Base-by-base conservation (phyloP, 2,888 invertebrate genomes). In the Yponomeuta plumbellus region DNA sequence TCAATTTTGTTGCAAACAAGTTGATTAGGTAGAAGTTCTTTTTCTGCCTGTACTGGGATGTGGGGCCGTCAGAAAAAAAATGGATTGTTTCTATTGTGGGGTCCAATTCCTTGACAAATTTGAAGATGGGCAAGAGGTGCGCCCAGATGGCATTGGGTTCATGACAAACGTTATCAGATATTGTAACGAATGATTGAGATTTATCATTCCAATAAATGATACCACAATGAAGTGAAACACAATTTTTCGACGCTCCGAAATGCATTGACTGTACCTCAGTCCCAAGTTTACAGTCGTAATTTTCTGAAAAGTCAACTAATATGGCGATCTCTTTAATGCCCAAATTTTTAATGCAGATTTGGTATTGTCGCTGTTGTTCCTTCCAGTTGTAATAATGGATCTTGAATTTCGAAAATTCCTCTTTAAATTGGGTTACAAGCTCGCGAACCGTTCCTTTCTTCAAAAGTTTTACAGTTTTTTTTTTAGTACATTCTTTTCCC, bases 1-100 rank as follows among this genome's bases (percentile, higher is more conserved):
- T 44, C 4, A 66, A 44, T 66, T 68, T 68, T 22, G 40, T 20
- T 17, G 66, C 66, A 39, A 68, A 68, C 40, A 66, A 59, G 52
- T 64, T 66, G 21, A 40, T 40, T 52, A 68, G 52, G 63, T 26
- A 65, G 66, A 68, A 67, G 34, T 69, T 69, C 26, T 68, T 69
- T 68, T 70, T 69, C 23, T 66, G 67, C 26, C 68, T 65, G 63
- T 69, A 69, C 59, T 69, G 68, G 61, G 23, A 67, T 22, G 57
- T 34, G 13, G 68, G 67, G 1, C 68, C 68, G 57, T 69, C 68
- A 6, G 67, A 66, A 44, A 26, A 66, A 34, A 66, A 67, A 64
- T 66, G 65, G 20, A 67, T 23, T 13, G 57, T 52, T 44, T 66
- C 56, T 21, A 64, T 52, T n/a, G 58, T 34, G 3, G 68, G 64